A percentile compares a stretch with the other conserved stretches of the same genome.
Conservation (phyloP, 1,140 invertebrate genomes). For the Sogatella furcifera region DNA sequence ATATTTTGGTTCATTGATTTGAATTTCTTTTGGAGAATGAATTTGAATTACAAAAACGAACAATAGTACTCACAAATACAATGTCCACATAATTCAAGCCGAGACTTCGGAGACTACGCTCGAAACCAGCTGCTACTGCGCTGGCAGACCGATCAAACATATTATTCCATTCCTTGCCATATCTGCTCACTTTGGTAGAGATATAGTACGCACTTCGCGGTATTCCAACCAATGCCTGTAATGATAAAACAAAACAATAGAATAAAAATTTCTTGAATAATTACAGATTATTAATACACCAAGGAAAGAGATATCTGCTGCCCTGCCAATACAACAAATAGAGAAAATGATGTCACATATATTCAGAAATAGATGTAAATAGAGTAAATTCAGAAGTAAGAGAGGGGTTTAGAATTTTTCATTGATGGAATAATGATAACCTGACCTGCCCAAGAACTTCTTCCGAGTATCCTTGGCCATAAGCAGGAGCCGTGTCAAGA, state of each 20-base stretch:
- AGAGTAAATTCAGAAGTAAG: no score
- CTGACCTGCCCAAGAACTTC: conserved; percentile 62
- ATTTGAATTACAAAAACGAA: no score
- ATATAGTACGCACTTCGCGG: conserved; percentile 78
- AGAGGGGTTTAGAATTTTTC: no score
- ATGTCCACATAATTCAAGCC: conserved; percentile 78
- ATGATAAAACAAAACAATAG: conserved; percentile 3
- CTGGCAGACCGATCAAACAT: conserved; percentile 84
- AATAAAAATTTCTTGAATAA: no score
- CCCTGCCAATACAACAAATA: no score
- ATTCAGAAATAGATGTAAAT: no score
- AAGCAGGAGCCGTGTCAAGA: conserved; percentile 82
- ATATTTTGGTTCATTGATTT: no score
- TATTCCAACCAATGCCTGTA: conserved; percentile 59
- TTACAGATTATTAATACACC: no score
- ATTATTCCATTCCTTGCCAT: conserved; percentile 52
- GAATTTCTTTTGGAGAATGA: no score
- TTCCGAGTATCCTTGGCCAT: conserved; percentile 77
- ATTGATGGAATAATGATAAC: no score
- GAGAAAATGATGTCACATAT: no score
- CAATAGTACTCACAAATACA: conserved; percentile 54
- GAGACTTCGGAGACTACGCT: conserved; percentile 61
- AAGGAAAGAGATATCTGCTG: no score
- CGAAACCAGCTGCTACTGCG: conserved; percentile 60
- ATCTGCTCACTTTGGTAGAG: conserved; percentile 87